Conservation (phyloP, 2,113 vertebrate species). For the Dolichotis patagonum region DNA sequence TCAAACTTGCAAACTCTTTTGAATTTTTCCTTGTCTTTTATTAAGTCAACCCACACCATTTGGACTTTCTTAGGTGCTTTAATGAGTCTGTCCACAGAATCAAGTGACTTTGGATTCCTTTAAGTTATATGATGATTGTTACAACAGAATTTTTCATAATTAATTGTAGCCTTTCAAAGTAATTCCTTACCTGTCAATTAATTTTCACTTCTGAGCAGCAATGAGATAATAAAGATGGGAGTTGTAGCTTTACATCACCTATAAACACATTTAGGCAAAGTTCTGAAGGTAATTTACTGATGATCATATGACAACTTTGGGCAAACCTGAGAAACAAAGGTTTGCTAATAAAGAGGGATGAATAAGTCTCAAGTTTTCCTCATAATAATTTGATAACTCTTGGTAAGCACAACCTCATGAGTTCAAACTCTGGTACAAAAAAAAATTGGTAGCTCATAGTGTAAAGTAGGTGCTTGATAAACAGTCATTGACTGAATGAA, state of each 20-base stretch:
- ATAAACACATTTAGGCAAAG: not conserved
- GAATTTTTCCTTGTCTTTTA: not conserved
- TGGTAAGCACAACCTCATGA: no score
- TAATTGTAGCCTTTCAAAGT: conserved; percentile 15
- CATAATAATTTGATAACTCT: not conserved
- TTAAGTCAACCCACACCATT: not conserved
- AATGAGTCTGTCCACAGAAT: not conserved
- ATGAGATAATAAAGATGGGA: not conserved
- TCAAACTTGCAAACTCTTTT: not conserved
- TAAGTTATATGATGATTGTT: not conserved
- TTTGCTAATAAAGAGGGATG: not conserved
- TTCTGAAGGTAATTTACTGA: not conserved
- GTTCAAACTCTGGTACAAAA: no score
- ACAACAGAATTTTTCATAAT: not conserved
- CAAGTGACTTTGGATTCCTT: not conserved
- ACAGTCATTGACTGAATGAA: not conserved
- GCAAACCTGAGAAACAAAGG: not conserved
- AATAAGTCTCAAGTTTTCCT: not conserved
- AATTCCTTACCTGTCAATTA: not conserved
- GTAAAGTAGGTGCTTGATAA: not conserved
- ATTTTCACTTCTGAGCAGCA: not conserved
- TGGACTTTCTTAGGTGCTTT: not conserved
- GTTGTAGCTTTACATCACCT: not conserved
- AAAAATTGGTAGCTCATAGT: not conserved
- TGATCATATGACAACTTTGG: not conserved